Percentiles rank a stretch among this genome's conserved stretches.
phyloP scores from a whole-genome alignment of 2,113 vertebrate genomes.

The Pica pica region DNA sequence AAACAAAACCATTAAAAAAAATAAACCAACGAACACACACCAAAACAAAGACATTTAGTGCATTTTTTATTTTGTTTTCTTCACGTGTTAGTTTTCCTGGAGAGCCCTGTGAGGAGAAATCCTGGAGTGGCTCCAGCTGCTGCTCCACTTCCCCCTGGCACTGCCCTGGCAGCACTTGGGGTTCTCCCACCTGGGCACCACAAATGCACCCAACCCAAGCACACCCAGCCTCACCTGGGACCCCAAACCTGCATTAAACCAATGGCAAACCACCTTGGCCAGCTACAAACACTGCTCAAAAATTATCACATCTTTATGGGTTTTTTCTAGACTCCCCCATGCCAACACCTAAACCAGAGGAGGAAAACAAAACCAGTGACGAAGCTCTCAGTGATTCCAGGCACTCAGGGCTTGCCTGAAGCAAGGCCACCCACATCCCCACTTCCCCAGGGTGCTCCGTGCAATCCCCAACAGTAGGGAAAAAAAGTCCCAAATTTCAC shows the following conservation, averaged over 20 bases:
- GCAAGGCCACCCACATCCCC: background rate
- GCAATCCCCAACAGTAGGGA: background rate
- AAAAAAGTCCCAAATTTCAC: background rate
- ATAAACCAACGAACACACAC: background rate
- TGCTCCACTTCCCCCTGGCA: background rate
- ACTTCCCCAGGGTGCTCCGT: conserved; percentile 5
- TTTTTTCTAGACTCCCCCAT: background rate
- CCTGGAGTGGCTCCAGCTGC: background rate
- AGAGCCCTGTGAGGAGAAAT: background rate
- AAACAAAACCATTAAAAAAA: background rate
- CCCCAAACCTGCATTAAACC: background rate
- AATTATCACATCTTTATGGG: background rate
- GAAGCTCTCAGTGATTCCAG: background rate
- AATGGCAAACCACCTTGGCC: background rate
- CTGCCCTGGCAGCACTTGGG: background rate
- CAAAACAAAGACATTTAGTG: background rate
- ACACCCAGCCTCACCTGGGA: too few relatives aligned
- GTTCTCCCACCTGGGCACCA: background rate
- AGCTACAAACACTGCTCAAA: background rate
- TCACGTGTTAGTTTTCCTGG: background rate
- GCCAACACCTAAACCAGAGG: background rate
- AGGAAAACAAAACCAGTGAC: background rate
- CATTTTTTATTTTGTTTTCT: background rate
- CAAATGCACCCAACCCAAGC: background rate
- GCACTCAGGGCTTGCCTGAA: background rate